A percentile compares a stretch with the other conserved stretches of the same genome.
phyloP scores from a whole-genome alignment of 2,888 invertebrate species.

The Criorhina ranunculi region DNA sequence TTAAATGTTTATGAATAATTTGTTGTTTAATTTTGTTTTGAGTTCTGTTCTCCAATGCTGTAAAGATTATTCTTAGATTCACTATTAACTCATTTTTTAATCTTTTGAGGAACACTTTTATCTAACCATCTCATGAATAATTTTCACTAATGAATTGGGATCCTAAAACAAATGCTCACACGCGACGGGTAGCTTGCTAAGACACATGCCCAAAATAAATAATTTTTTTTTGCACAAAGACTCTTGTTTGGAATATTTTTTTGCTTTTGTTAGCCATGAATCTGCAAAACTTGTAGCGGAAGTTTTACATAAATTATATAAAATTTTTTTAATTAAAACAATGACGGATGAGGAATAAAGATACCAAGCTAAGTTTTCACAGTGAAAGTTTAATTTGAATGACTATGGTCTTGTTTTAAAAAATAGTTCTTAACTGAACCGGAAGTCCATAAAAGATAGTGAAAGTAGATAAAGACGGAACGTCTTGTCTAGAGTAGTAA shows the following conservation, averaged over 20 bases:
- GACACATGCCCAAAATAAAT: background rate
- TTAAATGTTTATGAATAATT: background rate
- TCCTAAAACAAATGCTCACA: background rate
- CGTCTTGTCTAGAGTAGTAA: too few species aligned
- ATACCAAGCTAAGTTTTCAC: background rate
- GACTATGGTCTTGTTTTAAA: background rate
- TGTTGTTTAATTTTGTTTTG: background rate
- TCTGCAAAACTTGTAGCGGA: background rate
- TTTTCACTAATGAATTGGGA: background rate
- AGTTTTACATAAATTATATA: conserved; percentile 3
- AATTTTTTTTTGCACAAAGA: background rate
- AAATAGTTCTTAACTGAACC: background rate
- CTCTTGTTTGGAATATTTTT: background rate
- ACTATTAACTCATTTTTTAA: background rate
- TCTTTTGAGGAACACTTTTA: background rate
- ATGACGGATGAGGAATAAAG: background rate
- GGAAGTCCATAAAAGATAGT: too few species aligned
- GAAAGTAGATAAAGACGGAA: too few species aligned
- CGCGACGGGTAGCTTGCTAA: background rate
- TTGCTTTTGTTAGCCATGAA: background rate
- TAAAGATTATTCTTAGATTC: background rate
- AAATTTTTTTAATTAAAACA: background rate
- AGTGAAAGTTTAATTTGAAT: background rate
- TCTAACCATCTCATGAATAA: conserved; percentile 13
- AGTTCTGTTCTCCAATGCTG: background rate